phyloP scores from a whole-genome alignment of 2,888 invertebrate genomes.

The Pristionchus exspectatus region DNA sequence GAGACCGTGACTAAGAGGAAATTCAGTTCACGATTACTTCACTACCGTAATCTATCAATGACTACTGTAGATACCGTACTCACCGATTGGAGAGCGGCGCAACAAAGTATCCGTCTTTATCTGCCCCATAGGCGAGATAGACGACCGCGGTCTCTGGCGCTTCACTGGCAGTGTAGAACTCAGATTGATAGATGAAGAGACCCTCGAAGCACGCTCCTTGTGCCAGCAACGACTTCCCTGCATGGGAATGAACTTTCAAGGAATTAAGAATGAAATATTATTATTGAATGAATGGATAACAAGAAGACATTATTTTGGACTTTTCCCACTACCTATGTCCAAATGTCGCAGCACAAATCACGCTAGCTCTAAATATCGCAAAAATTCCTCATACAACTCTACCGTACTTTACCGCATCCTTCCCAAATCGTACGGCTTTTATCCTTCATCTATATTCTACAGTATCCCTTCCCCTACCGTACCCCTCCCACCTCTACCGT shows the following conservation, averaged over 20 bases:
- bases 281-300: too few species aligned
- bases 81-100: slow-evolving; percentile 36
- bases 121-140: slow-evolving; percentile 5
- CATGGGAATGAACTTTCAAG: neutral
- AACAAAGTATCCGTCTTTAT: slow-evolving; percentile 49
- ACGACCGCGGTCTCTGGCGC: slow-evolving; percentile 39
- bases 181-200: slow-evolving; percentile 45
- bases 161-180: slow-evolving; percentile 23
- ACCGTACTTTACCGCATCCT: too few species aligned
- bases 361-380: neutral
- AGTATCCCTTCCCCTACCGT: neutral
- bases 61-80: neutral
- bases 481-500: neutral
- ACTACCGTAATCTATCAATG: neutral
- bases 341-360: neutral
- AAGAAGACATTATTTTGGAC: too few species aligned
- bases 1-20: slow-evolving; percentile 2
- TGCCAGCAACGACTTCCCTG: neutral
- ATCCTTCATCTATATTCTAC: neutral
- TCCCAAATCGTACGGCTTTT: neutral
- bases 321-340: neutral
- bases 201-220: slow-evolving; percentile 5
- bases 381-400: neutral
- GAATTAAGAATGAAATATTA: neutral
- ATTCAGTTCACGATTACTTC: neutral